Percentiles rank a stretch among this genome's conserved stretches.
These are phyloP conservation scores for Amia ocellicauda DNA, from an alignment of 2,113 vertebrate species.

Conservation along the genomic window DNA sequence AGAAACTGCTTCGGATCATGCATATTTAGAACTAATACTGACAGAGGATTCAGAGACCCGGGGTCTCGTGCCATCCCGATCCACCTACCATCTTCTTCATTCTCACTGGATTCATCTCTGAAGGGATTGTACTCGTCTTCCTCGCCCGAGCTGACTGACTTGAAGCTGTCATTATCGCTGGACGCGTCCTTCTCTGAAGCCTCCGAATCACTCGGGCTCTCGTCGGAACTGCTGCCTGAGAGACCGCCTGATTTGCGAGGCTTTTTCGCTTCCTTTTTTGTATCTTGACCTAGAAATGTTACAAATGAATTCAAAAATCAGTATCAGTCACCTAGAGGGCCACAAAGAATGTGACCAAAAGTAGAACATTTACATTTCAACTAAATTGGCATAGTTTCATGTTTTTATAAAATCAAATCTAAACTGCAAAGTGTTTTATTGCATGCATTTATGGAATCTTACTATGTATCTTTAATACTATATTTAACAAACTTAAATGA, in stretches of 20 bases:
- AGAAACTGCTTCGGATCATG: neutral
- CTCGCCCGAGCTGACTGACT: conserved; percentile 88
- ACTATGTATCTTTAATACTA: no score
- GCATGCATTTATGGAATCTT: no score
- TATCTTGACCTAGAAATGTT: conserved; percentile 70
- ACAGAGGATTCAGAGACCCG: neutral
- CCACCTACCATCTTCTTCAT: conserved; percentile 89
- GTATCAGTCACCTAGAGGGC: neutral
- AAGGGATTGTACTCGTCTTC: conserved; percentile 94
- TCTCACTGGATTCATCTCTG: conserved; percentile 89
- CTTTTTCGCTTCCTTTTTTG: conserved; percentile 82
- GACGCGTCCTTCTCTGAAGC: conserved; percentile 78
- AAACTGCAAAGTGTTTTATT: no score
- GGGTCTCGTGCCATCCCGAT: neutral
- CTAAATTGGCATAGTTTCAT: no score
- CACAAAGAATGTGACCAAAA: neutral
- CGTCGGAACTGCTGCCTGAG: conserved; percentile 88
- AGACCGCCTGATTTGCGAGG: conserved; percentile 81
- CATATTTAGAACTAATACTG: no score
- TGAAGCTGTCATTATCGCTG: conserved; percentile 88
- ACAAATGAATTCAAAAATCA: neutral
- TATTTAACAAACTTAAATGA: no score
- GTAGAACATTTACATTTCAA: no score
- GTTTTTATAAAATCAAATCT: no score
- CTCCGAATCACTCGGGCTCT: conserved; percentile 75